Percentiles rank a stretch among this genome's conserved stretches.
Conservation (phyloP, 2,888 invertebrate species). For the Hoplodrina blanda region DNA sequence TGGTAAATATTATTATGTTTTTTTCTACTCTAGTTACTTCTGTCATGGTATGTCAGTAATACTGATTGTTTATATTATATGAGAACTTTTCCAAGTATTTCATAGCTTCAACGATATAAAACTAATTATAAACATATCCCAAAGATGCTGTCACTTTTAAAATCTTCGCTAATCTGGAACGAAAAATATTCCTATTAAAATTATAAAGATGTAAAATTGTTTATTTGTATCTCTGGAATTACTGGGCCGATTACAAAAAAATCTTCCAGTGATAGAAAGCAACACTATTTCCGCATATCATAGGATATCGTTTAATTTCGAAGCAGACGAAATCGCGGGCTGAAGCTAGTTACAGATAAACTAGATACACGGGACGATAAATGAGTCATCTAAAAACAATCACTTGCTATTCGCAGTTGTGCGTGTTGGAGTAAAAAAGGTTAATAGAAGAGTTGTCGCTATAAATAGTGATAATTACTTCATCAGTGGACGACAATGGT, state of each 20-base stretch:
- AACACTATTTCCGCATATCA: background rate
- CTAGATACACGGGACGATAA: background rate
- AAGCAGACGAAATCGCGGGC: background rate
- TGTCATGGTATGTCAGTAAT: background rate
- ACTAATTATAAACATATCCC: background rate
- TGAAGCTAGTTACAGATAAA: background rate
- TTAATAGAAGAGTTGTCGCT: slow-evolving; percentile 34
- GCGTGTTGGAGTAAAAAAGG: slow-evolving; percentile 47
- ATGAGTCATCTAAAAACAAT: slow-evolving; percentile 24
- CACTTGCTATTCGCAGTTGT: slow-evolving; percentile 13
- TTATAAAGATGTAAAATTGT: too few species aligned
- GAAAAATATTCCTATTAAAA: background rate
- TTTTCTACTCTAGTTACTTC: too few species aligned
- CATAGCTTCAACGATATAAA: background rate
- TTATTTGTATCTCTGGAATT: too few species aligned
- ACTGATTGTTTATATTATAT: background rate
- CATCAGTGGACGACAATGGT: slow-evolving; percentile 46
- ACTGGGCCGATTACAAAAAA: background rate
- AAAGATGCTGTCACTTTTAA: background rate
- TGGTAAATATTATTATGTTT: too few species aligned
- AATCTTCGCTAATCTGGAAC: background rate
- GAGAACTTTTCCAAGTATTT: background rate
- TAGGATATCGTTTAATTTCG: too few species aligned
- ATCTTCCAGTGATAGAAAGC: background rate
- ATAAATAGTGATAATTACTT: slow-evolving; percentile 59